These are phyloP conservation scores for Euphonia xanthogaster DNA, from an alignment of 2,797 vertebrate genomes.

Conservation along the genomic window DNA sequence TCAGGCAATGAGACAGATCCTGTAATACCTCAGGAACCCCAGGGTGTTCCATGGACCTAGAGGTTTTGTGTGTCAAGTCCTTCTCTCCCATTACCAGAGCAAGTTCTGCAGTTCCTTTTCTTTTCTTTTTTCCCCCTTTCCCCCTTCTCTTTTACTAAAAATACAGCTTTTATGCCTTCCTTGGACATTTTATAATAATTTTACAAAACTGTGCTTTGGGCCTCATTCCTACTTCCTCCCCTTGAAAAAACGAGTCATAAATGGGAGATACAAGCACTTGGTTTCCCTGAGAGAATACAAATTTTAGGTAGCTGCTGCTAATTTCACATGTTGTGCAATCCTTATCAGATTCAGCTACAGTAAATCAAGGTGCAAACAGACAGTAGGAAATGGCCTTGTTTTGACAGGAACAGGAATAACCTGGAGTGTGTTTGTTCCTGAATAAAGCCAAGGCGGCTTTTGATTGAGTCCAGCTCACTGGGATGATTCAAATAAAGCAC, in stretches of 20 bases:
- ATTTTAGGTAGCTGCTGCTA: neutral
- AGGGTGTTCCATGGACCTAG: neutral
- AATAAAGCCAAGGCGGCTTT: neutral
- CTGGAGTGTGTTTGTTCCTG: neutral
- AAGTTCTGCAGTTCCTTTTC: neutral
- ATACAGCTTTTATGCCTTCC: neutral
- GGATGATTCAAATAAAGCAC: neutral
- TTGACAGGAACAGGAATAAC: neutral
- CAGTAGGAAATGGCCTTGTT: neutral
- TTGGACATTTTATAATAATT: neutral
- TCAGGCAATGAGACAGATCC: neutral
- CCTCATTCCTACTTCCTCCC: neutral
- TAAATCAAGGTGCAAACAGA: neutral
- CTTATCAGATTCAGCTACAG: neutral
- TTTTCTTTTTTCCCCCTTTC: fast-evolving
- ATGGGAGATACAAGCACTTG: fast-evolving
- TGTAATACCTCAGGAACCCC: neutral
- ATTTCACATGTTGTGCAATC: neutral
- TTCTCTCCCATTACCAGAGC: neutral
- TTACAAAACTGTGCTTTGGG: neutral
- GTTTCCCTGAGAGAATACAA: neutral
- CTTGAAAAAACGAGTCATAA: neutral
- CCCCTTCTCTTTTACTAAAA: neutral
- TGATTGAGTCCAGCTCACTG: neutral
- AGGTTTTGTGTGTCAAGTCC: neutral